Evolutionary conservation across 2,797 vertebrate genomes (phyloP).

Genomic region (Falco berigora): DNA sequence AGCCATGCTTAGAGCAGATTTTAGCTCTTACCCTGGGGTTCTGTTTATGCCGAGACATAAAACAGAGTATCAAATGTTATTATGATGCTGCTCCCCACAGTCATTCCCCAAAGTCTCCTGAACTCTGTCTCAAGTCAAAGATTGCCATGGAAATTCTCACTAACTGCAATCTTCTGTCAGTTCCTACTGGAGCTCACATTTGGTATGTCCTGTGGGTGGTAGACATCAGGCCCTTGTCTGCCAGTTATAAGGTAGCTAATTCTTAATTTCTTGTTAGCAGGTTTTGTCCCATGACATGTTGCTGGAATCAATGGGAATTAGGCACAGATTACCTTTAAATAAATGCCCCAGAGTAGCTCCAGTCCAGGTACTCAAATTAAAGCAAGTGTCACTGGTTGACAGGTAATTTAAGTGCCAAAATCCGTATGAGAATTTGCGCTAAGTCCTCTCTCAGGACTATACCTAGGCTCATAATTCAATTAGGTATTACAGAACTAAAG

Average conservation of each 20-base stretch:
- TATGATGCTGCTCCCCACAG: background rate
- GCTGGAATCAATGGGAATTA: background rate
- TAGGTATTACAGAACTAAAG: background rate
- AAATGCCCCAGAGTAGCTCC: background rate
- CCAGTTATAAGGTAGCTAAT: background rate
- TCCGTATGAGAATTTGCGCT: background rate
- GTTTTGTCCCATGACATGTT: background rate
- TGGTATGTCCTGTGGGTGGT: background rate
- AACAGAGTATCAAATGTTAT: background rate
- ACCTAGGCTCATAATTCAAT: constrained; percentile 4
- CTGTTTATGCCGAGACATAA: background rate
- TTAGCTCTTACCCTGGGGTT: background rate
- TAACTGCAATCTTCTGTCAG: background rate
- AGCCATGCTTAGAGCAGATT: background rate
- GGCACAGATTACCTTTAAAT: background rate
- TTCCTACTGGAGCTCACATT: background rate
- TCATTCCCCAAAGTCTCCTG: background rate
- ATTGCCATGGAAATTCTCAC: background rate
- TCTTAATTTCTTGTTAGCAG: background rate
- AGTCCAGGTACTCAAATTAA: background rate
- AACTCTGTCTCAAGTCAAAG: background rate
- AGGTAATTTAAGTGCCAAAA: constrained; percentile 37
- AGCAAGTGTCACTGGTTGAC: background rate
- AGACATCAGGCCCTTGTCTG: background rate
- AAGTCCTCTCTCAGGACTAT: constrained; percentile 9